Evolutionary conservation across 2,113 vertebrate species (phyloP), one percentile per base, ranked within the genome.

Genomic region (Podilymbus podiceps): DNA sequence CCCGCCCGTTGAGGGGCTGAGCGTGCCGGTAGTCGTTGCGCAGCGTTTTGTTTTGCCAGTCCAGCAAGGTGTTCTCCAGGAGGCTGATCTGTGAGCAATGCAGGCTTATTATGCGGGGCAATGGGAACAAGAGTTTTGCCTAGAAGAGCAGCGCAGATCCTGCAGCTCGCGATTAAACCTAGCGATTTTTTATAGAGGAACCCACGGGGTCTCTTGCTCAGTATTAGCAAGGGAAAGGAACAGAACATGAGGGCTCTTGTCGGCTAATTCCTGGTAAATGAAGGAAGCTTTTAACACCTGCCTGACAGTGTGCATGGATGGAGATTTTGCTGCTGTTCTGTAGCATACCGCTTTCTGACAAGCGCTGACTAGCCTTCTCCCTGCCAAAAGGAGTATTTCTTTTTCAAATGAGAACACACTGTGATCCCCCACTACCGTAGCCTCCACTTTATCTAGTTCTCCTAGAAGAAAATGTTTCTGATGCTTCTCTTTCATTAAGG

Each of bases 11-110:
- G 80, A 99, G 98, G 27, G 98, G 98, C 97, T 99, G 99, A 9
- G 95, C 97, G 0, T 91, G 98, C 42, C 99, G 98, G 96, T 99
- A 99, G 75, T 98, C 98, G 0, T 99, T 99, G 90, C 97, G 98
- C 66, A 99, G 85, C 0, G 98, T 99, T 59, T 97, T 95, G 93
- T 99, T 99, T 5, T 98, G 59, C 42, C 97, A 85, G 94, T 99
- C 98, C 98, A 99, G 93, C 60, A 99, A 66, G 8, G 98, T 98
- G 40, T 91, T 98, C 97, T 99, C 99, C 62, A 99, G 95, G 62
- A 98, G 98, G 66, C 77, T 95, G 71, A 99, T 97, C 99, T 98
- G 87, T 75, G 90, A 82, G 50, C 21, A 33, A 93, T 2, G 1
- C 15, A 59, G 44, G 31, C 5, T 62, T 20, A 2, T 69, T 50